phyloP scores from a whole-genome alignment of 2,888 invertebrate genomes.

The Ichneumoninae sp. region DNA sequence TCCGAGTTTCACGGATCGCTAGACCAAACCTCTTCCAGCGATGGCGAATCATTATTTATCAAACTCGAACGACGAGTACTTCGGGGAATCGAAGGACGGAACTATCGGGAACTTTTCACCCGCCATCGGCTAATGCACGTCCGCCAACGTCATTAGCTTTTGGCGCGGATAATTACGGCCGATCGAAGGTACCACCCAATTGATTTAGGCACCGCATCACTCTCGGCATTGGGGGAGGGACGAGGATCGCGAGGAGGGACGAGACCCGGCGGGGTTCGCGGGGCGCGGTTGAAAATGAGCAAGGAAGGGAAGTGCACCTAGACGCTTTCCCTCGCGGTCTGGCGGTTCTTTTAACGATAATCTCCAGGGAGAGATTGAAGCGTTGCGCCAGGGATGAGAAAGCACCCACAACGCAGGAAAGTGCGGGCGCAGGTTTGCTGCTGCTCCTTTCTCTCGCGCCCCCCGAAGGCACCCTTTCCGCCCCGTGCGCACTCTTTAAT shows the following conservation, averaged over 20 bases:
- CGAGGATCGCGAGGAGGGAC: neutral
- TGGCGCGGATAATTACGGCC: neutral
- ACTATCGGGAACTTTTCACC: neutral
- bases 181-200: constrained; percentile 5
- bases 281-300: constrained; percentile 12
- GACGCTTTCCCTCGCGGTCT: constrained; percentile 64
- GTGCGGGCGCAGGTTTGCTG: constrained; percentile 24
- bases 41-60: no score
- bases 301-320: constrained; percentile 42
- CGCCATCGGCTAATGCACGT: neutral
- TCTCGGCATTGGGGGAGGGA: neutral
- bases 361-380: constrained; percentile 61
- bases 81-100: no score
- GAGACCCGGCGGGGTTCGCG: neutral
- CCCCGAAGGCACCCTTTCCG: constrained; percentile 42
- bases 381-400: constrained; percentile 40
- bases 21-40: no score
- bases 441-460: constrained; percentile 46
- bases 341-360: constrained; percentile 62
- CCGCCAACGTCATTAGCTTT: neutral
- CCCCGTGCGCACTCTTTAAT: constrained; percentile 41
- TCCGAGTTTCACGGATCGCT: neutral
- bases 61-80: neutral
- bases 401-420: constrained; percentile 32
- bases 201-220: neutral